Conservation (phyloP, 2,888 invertebrate species). For the Argyresthia albistria region DNA sequence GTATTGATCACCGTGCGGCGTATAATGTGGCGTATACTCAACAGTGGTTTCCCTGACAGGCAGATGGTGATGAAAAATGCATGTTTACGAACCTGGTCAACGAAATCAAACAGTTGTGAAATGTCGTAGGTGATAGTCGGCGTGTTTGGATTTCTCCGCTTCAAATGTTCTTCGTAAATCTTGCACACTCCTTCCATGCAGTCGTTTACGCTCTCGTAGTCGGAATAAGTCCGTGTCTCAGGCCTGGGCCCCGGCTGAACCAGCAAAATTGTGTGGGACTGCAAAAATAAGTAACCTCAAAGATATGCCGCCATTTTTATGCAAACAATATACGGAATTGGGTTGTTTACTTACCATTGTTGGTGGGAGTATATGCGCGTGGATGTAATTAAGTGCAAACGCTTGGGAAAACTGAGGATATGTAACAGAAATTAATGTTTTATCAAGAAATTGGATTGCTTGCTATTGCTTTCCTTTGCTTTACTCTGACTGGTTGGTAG, state of each 20-base stretch:
- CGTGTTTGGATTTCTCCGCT: constrained; percentile 94
- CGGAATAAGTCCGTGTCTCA: constrained; percentile 97
- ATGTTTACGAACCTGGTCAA: constrained; percentile 84
- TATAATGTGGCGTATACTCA: no score
- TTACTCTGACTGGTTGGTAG: no score
- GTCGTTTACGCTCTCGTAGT: constrained; percentile 98
- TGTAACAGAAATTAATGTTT: no score
- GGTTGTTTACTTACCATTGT: constrained; percentile 31
- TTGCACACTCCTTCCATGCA: constrained; percentile 99
- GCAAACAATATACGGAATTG: not conserved
- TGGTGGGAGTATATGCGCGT: not conserved
- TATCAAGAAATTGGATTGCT: no score
- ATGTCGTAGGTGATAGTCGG: constrained; percentile 99
- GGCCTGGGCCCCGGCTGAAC: constrained; percentile 95
- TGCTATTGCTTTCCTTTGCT: not conserved
- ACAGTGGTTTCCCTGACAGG: no score
- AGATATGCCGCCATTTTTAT: constrained; percentile 39
- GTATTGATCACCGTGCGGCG: no score
- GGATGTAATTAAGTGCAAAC: not conserved
- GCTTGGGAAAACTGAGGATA: constrained; percentile 2
- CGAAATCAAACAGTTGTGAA: constrained; percentile 97
- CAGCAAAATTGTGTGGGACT: constrained; percentile 97
- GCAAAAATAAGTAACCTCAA: constrained; percentile 46
- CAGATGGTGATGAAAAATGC: no score
- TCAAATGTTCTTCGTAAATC: constrained; percentile 98